Evolutionary conservation across 2,113 vertebrate species (phyloP).

Genomic region (Eptesicus fuscus): DNA sequence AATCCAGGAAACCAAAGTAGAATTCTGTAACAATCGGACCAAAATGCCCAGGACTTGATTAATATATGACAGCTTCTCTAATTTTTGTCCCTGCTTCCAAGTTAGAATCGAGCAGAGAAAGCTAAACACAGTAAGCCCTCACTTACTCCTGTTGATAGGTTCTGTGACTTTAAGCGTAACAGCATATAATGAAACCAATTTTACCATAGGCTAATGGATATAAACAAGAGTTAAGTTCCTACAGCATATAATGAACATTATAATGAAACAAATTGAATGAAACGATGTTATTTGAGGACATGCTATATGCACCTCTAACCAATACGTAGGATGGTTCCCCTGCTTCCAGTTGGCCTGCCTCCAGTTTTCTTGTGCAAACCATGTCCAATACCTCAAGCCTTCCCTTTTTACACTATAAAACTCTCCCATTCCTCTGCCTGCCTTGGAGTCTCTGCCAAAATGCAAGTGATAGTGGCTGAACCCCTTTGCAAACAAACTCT

Average conservation of each 20-base stretch:
- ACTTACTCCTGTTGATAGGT: not conserved
- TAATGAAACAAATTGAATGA: not conserved
- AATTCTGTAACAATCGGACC: not conserved
- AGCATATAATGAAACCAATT: not conserved
- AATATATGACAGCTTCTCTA: not conserved
- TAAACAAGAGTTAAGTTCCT: not conserved
- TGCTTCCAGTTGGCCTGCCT: not conserved
- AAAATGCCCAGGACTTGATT: not conserved
- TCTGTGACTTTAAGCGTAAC: not conserved
- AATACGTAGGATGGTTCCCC: not conserved
- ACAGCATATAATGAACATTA: not conserved
- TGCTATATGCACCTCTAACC: not conserved
- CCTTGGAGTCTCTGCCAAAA: not conserved
- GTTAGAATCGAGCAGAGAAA: not conserved
- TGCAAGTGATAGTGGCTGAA: fast-evolving
- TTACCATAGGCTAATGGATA: not conserved
- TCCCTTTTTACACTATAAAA: not conserved
- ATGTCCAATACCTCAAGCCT: not conserved
- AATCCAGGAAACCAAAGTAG: not conserved
- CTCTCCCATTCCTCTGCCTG: not conserved
- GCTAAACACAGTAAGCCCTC: not conserved
- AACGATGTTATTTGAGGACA: not conserved
- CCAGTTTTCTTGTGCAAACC: not conserved
- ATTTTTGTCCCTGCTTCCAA: not conserved
- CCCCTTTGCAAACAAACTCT: not conserved